Conservation (phyloP, 2,113 vertebrate genomes). For the Nematolebias whitei region DNA sequence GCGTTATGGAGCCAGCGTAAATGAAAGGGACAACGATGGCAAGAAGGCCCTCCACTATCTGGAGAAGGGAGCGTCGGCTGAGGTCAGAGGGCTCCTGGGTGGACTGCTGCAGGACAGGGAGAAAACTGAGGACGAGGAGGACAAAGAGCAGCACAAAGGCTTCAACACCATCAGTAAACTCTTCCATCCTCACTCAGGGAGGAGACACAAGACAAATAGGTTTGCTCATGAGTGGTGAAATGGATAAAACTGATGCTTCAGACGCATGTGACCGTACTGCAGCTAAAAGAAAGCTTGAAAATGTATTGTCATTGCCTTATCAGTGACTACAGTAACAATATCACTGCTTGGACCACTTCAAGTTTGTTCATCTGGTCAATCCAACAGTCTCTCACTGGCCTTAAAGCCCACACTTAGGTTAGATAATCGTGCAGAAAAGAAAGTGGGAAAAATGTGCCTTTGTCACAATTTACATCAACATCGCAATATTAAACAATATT, state of each 20-base stretch:
- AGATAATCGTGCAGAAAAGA: too few species aligned
- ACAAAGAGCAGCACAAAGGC: slow-evolving; percentile 84
- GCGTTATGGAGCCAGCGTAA: slow-evolving; percentile 81
- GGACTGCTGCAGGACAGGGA: slow-evolving; percentile 71
- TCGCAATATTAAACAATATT: too few species aligned
- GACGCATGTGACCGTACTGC: too few species aligned
- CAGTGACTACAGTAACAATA: too few species aligned
- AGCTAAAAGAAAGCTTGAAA: too few species aligned
- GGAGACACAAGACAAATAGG: slow-evolving; percentile 80
- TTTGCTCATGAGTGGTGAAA: slow-evolving; percentile 63
- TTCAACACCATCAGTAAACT: slow-evolving; percentile 87
- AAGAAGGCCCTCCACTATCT: slow-evolving; percentile 90
- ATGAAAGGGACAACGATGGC: slow-evolving; percentile 89
- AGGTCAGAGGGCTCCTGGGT: slow-evolving; percentile 83
- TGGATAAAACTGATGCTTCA: neutral
- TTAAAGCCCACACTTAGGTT: too few species aligned
- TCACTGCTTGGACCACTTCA: too few species aligned
- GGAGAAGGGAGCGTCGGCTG: slow-evolving; percentile 67
- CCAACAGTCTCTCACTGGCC: too few species aligned
- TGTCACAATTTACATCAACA: too few species aligned
- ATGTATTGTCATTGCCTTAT: too few species aligned
- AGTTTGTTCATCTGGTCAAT: too few species aligned
- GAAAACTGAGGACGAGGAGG: slow-evolving; percentile 80
- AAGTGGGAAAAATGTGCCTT: too few species aligned
- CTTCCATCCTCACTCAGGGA: slow-evolving; percentile 80